These are phyloP conservation scores for Platycercus adscitus DNA, from an alignment of 2,113 vertebrate species.

Conservation along the genomic window DNA sequence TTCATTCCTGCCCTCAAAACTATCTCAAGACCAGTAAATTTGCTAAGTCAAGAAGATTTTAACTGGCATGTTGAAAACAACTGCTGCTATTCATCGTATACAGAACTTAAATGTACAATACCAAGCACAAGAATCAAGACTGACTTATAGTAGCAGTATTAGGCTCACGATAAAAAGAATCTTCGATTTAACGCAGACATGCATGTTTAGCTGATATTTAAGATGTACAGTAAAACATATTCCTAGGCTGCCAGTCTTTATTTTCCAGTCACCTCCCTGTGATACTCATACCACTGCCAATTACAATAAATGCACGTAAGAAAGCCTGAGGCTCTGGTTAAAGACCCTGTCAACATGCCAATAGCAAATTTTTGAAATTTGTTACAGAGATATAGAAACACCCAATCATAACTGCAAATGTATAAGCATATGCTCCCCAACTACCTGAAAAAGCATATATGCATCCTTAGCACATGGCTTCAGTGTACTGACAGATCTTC, in stretches of 20 bases:
- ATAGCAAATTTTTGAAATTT: not conserved
- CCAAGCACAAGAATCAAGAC: not conserved
- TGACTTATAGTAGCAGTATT: not conserved
- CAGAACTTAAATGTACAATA: not conserved
- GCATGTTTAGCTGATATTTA: not conserved
- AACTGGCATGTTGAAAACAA: not conserved
- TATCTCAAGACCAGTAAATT: not conserved
- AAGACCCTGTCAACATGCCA: not conserved
- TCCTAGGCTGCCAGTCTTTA: not conserved
- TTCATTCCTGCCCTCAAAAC: not conserved
- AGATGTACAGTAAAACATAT: not conserved
- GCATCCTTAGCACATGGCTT: slow-evolving; percentile 97
- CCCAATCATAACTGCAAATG: not conserved
- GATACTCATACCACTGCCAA: not conserved
- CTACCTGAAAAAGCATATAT: slow-evolving; percentile 99
- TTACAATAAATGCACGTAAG: not conserved
- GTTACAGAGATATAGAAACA: not conserved
- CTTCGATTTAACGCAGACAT: not conserved
- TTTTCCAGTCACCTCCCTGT: not conserved
- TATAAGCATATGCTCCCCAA: not conserved
- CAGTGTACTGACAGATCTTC: slow-evolving; percentile 92
- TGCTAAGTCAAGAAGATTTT: not conserved
- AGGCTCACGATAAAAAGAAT: not conserved
- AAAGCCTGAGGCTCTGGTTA: not conserved
- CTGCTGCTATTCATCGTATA: not conserved